Base-by-base conservation (phyloP, 1,140 invertebrate genomes). In the Orius laevigatus region DNA sequence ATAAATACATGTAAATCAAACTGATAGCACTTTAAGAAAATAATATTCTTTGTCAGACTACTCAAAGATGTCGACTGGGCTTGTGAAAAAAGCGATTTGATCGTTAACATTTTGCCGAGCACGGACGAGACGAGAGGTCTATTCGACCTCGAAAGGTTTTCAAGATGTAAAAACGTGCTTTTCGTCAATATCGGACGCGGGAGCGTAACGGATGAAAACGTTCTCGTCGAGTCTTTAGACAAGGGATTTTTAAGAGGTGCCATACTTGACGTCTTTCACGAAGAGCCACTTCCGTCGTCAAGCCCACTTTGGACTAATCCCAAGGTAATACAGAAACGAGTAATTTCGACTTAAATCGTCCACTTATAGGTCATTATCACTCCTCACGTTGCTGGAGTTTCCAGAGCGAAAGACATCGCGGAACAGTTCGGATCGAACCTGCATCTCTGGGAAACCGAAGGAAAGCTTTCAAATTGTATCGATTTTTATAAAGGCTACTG, bases 141-240 rank as follows among this genome's bases (percentile, higher is more conserved):
- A 18, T 57, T 77, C 19, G 67, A 68, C 15, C 18, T 11, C 1
- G 42, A 19, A 11, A 46, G 46, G 34, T 38, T 47, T 25, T 25
- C 19, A 15, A 12, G 58, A 58, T 57, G 56, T 38, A 64, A 58
- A 57, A 53, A 60, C 34, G 58, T 62, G 11, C 56, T 71, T 18
- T 67, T 78, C 40, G 72, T 77, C 15, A 78, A 76, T 56, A 62
- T 76, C 52, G 74, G 74, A 14, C 60, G 74, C 56, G 72, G 73
- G 25, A 65, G 64, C 53, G 55, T 76, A 12, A 69, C 76, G 9
- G 60, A 58, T 48, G 73, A 76, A 60, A 44, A 48, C 0, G 67
- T 69, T 51, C 55, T 78, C 15, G 56, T 76, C 12, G 59, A 62
- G 25, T 73, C 74, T 16, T 51, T 78, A n/a, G 60, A 70, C 53